Conservation (phyloP, 2,113 vertebrate species). For the Takifugu bimaculatus region DNA sequence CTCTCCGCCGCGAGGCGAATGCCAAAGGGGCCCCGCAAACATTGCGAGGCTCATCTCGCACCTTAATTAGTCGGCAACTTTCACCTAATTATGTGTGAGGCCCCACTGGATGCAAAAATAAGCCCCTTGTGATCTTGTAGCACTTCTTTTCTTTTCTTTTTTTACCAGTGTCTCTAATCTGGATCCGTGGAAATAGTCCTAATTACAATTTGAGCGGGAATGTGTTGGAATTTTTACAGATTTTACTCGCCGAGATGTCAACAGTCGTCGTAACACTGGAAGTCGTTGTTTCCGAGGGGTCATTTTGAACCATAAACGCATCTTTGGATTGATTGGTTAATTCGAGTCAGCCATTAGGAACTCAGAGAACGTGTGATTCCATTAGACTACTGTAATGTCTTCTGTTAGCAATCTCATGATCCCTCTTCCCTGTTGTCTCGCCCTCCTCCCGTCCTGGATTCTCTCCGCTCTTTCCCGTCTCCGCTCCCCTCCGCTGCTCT, state of each 20-base stretch:
- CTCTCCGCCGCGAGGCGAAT: too few species aligned
- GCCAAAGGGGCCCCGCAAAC: slow-evolving; percentile 3
- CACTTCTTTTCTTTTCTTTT: too few species aligned
- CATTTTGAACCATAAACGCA: slow-evolving; percentile 12
- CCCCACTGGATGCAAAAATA: slow-evolving; percentile 50
- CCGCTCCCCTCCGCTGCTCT: slow-evolving; percentile 44
- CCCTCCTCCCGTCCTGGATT: slow-evolving; percentile 25
- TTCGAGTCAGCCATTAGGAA: slow-evolving; percentile 6
- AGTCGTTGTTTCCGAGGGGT: slow-evolving; percentile 25
- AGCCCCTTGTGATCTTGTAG: not conserved
- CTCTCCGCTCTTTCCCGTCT: slow-evolving; percentile 11
- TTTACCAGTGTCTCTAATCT: slow-evolving; percentile 23
- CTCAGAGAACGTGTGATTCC: slow-evolving; percentile 3
- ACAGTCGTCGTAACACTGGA: not conserved
- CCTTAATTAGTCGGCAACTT: slow-evolving; percentile 67
- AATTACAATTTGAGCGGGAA: slow-evolving; percentile 44
- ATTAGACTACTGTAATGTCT: slow-evolving; percentile 13
- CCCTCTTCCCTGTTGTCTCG: not conserved
- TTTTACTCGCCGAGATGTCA: slow-evolving; percentile 28
- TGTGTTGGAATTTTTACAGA: slow-evolving; percentile 34
- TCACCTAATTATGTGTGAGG: slow-evolving; percentile 71
- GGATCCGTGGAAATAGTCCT: slow-evolving; percentile 30
- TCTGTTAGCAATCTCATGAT: slow-evolving; percentile 11
- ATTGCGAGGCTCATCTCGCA: slow-evolving; percentile 46
- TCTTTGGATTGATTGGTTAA: slow-evolving; percentile 25